Conservation (phyloP, 2,113 vertebrate species). For the Rhabdornis inornatus region DNA sequence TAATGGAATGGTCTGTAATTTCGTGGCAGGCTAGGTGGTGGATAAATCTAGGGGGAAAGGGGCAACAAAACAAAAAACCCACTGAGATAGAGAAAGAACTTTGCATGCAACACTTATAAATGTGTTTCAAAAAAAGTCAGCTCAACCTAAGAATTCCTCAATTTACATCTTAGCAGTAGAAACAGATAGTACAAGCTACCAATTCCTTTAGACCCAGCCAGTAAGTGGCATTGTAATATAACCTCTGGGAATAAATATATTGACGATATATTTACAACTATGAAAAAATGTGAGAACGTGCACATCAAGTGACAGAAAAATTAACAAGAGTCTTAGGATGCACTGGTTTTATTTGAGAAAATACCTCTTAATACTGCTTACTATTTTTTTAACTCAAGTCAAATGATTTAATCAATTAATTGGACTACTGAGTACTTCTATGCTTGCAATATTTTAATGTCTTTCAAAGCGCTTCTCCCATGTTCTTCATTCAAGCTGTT, state of each 20-base stretch:
- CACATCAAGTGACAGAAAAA: neutral
- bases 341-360: neutral
- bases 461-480: neutral
- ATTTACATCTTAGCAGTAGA: neutral
- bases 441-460: neutral
- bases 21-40: slow-evolving; percentile 82
- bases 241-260: neutral
- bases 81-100: neutral
- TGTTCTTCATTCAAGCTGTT: neutral
- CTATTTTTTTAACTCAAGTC: neutral
- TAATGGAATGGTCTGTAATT: slow-evolving; percentile 86
- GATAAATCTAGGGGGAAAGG: slow-evolving; percentile 74
- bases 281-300: fast-evolving
- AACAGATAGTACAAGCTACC: neutral
- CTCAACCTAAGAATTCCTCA: neutral
- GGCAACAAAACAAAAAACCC: neutral
- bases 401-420: neutral
- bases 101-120: neutral
- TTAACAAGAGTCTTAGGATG: neutral
- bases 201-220: neutral
- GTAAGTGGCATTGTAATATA: neutral
- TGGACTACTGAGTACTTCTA: neutral
- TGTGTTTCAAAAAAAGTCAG: neutral
- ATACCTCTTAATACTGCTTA: neutral
- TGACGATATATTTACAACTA: neutral